Evolutionary conservation across 2,888 invertebrate genomes (phyloP), one percentile per base, ranked within the genome.

Genomic region (Boloria selene): DNA sequence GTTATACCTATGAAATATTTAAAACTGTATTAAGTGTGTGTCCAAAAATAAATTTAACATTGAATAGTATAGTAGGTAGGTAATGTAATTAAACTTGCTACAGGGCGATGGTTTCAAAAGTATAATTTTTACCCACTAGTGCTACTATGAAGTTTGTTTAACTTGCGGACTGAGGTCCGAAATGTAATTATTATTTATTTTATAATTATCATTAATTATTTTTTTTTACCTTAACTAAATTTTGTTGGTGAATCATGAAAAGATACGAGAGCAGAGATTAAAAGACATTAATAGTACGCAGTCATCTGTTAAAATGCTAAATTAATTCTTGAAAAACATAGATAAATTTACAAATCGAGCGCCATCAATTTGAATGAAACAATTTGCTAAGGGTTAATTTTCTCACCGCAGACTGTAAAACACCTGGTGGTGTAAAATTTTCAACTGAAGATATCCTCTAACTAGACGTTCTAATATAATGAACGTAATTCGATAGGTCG

Each of bases 81-180:
- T 44, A 58, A 53, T 65, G 60, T 63, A 65, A 66, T 70, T 70
- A 70, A 70, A 67, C 59, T 65, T 65, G 54, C 54, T 54, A 65
- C 65, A 65, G 62, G 17, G 67, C 65, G 60, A 62, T 62, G 65
- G 60, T 51, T 67, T 60, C 49, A 52, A 62, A 67, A 69, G 69
- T 64, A 52, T 62, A 61, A 65, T 68, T 68, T 65, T 49, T 59
- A 55, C 54, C 31, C 22, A 49, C 50, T 62, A 53, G 68, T 61
- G 65, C 58, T 54, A 45, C 68, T 65, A 44, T 31, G 42, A 58
- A 52, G 54, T 49, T 60, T 17, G 60, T 65, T 61, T 65, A 60
- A 65, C 47, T 60, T 50, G 49, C 55, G 54, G 50, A 38, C 14
- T 51, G 31, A 52, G 38, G 22, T n/a, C 51, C 13, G 51, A 51